These are phyloP conservation scores for Pogonognathellus flavescens DNA, from an alignment of 1,140 invertebrate species.

Conservation along the genomic window DNA sequence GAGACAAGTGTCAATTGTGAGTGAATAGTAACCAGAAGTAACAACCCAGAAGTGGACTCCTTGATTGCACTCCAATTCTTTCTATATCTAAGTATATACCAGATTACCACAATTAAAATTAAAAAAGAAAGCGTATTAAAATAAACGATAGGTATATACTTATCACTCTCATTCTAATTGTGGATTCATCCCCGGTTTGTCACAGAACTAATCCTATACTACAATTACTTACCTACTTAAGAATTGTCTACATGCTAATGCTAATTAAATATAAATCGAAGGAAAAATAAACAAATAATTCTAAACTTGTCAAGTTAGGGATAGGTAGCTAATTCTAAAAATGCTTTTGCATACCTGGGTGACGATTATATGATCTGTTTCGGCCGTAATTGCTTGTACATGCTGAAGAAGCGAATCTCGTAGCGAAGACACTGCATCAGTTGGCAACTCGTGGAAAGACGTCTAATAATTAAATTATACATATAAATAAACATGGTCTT, in stretches of 20 bases:
- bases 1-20: constrained; percentile 1
- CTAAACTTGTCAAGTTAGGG: too few species aligned
- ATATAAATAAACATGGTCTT: too few species aligned
- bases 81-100: not conserved
- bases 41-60: constrained; percentile 32
- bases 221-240: too few species aligned
- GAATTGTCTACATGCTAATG: too few species aligned
- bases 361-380: constrained; percentile 86
- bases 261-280: too few species aligned
- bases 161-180: too few species aligned
- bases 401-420: constrained; percentile 93
- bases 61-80: constrained; percentile 19
- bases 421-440: constrained; percentile 85
- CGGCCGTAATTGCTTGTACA: constrained; percentile 84
- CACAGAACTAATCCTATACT: too few species aligned
- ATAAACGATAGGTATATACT: not conserved
- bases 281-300: too few species aligned
- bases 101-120: constrained; percentile 9
- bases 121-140: not conserved
- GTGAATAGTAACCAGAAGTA: constrained; percentile 23
- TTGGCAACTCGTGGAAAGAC: constrained; percentile 92
- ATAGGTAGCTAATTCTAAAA: too few species aligned
- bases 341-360: constrained; percentile 78
- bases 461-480: constrained; percentile 72
- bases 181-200: too few species aligned